Evolutionary conservation across 2,113 vertebrate species (phyloP), one percentile per base, ranked within the genome.

Genomic region (Mus spicilegus): DNA sequence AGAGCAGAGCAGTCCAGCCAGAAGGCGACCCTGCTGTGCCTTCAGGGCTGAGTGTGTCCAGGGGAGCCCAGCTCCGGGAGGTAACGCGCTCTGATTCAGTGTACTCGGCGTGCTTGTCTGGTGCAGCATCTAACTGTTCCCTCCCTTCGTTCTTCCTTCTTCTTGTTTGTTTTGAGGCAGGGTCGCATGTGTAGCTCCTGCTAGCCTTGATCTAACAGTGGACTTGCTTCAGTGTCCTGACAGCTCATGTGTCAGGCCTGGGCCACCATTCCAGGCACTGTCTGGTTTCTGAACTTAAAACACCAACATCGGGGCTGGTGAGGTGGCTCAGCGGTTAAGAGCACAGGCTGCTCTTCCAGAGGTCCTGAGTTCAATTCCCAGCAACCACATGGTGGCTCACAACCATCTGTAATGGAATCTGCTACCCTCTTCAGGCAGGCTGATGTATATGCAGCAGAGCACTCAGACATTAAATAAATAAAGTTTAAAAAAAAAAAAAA

Each of bases 11-110:
- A 10, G 72, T 98, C 98, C 49, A 97, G 30, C 98, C 98, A 13
- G 80, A 98, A 97, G 95, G 96, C 36, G 95, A 97, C 46, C 78
- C 97, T 93, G 96, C 87, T 61, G 97, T 94, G 24, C 98, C 98
- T 1, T 51, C 98, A 65, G 98, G 99, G 70, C 98, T 98, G 92
- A 98, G 98, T 58, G 87, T 93, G 10, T 36, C 98, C 87, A 98
- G 54, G 98, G 97, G 98, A 97, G 99, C 98, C 85, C 97, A 97
- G 70, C 98, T 99, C 89, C 98, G 98, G 98, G 99, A 99, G 99
- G 99, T 99, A 97, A 30, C 91, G 98, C 46, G 67, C 88, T 97
- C 93, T 85, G 87, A 85, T 26, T 95, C 90, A 96, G 20, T 9
- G 22, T 72, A 17, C 84, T 58, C 11, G 63, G 17, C 22, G 42